Conservation (phyloP, 2,113 vertebrate genomes). For the Ovis aries region DNA sequence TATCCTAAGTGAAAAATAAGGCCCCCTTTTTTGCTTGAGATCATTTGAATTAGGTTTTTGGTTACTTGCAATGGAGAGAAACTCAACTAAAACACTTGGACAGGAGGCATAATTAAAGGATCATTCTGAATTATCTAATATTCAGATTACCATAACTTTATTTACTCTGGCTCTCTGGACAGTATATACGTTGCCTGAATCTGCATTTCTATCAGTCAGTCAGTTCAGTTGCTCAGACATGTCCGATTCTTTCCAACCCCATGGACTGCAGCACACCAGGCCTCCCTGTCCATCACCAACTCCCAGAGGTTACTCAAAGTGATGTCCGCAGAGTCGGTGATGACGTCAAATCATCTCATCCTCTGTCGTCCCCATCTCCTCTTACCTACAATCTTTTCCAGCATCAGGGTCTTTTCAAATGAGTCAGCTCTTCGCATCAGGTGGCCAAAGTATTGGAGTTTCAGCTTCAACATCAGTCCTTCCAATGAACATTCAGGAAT, state of each 20-base stretch:
- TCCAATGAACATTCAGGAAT: not conserved
- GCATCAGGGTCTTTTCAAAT: not conserved
- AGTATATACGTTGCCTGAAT: not conserved
- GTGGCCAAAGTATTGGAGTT: not conserved
- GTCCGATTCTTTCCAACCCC: not conserved
- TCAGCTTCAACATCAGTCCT: not conserved
- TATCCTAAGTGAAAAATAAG: not conserved
- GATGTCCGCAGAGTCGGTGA: not conserved
- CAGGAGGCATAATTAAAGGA: not conserved
- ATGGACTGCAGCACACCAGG: not conserved
- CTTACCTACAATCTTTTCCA: not conserved
- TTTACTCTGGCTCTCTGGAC: not conserved
- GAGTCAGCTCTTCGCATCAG: not conserved
- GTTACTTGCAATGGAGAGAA: not conserved
- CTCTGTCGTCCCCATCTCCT: not conserved
- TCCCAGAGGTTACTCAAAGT: not conserved
- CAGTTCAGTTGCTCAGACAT: not conserved
- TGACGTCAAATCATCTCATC: fast-evolving
- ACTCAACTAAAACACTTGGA: not conserved
- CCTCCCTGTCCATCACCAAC: not conserved
- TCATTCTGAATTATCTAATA: not conserved
- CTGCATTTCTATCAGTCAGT: not conserved
- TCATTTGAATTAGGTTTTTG: not conserved
- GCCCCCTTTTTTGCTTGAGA: not conserved
- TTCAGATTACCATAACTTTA: not conserved